A percentile compares a stretch with the other conserved stretches of the same genome.
Evolutionary conservation across 2,888 invertebrate species (phyloP).

Genomic region (Nineta flava): DNA sequence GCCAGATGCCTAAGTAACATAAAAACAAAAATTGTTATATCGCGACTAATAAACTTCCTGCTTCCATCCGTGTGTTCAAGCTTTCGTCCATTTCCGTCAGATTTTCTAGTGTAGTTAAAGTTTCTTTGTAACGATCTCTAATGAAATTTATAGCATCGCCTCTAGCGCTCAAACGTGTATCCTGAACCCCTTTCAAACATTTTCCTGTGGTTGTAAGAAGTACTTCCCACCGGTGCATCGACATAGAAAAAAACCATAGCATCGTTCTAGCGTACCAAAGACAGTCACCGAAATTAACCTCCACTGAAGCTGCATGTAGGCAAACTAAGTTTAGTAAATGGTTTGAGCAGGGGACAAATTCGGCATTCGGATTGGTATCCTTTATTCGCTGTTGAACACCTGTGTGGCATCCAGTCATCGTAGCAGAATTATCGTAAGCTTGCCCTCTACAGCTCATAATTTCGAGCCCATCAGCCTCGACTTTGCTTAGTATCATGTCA

Average conservation of each 20-base stretch:
- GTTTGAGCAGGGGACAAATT: constrained; percentile 10
- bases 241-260: constrained; percentile 13
- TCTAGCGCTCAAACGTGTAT: no score
- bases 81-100: constrained; percentile 11
- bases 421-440: constrained; percentile 16
- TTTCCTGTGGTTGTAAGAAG: constrained; percentile 12
- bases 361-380: constrained; percentile 13
- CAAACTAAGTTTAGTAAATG: constrained; percentile 11
- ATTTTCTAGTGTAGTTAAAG: constrained; percentile 10
- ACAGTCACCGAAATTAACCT: constrained; percentile 9
- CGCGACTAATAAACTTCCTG: constrained; percentile 7
- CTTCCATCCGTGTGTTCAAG: no score
- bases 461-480: constrained; percentile 13
- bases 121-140: no score
- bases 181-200: constrained; percentile 13
- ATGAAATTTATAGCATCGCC: no score
- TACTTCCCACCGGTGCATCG: constrained; percentile 13
- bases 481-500: constrained; percentile 14
- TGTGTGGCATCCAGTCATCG: constrained; percentile 12
- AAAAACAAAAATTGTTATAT: no score
- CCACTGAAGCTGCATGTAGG: constrained; percentile 6
- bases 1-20: no score
- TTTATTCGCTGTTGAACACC: constrained; percentile 12
- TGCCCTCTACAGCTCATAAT: constrained; percentile 16
- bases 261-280: constrained; percentile 10